A percentile compares a stretch with the other conserved stretches of the same genome.
These are phyloP conservation scores for Schizopygopsis malacanthus DNA, from an alignment of 2,797 vertebrate species.

Conservation along the genomic window DNA sequence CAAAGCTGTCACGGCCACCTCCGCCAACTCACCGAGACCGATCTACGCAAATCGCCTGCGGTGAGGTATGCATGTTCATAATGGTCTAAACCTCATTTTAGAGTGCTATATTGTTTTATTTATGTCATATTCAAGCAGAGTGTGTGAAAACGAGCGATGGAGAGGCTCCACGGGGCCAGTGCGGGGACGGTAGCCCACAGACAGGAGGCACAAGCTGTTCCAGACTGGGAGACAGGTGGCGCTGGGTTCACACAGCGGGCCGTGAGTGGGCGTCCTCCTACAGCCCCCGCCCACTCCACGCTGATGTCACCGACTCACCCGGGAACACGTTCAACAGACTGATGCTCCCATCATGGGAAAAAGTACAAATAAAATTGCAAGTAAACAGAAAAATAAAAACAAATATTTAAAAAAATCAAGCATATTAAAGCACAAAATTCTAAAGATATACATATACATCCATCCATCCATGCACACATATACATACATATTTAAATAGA, in stretches of 20 bases:
- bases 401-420: no score
- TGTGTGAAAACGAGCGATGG: conserved; percentile 55
- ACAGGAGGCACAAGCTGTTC: conserved; percentile 65
- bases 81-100: neutral
- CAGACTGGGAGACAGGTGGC: conserved; percentile 81
- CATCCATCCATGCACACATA: no score
- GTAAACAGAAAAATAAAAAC: neutral
- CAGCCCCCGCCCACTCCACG: conserved; percentile 53
- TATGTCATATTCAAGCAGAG: conserved; percentile 33
- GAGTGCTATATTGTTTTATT: conserved; percentile 26
- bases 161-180: conserved; percentile 21
- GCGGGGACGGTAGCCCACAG: conserved; percentile 57
- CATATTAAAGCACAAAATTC: no score
- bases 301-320: conserved; percentile 53
- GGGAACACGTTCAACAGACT: conserved; percentile 54
- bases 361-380: conserved; percentile 24
- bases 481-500: no score
- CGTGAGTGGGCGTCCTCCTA: conserved; percentile 75
- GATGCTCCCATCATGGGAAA: conserved; percentile 47
- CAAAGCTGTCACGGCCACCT: conserved; percentile 6
- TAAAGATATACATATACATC: no score
- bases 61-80: neutral
- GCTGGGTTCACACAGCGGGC: conserved; percentile 74
- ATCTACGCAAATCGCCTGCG: neutral
- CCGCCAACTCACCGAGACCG: neutral